Evolutionary conservation across 2,797 vertebrate genomes (phyloP), one percentile per base, ranked within the genome.

Genomic region (Cottoperca gobio): DNA sequence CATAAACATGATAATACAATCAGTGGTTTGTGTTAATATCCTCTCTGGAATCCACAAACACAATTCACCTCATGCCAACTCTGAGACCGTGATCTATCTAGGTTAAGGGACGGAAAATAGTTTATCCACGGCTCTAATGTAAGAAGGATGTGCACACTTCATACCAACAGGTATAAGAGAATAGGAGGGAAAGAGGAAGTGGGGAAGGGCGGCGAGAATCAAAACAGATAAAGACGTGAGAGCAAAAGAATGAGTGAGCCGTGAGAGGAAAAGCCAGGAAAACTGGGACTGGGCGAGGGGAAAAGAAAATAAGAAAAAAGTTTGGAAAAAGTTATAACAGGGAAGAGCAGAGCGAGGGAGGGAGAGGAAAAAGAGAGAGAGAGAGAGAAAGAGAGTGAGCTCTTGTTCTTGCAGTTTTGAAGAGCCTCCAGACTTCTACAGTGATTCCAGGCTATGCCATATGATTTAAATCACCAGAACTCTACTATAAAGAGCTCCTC

Each of bases 381-480:
- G 79, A 76, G 80, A 89, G 76, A 90, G 37, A 89, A 86, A 94
- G 90, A 90, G 89, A 89, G 92, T 86, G 85, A 76, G 84, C 90
- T 94, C 93, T 93, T 94, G 93, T 94, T 94, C 92, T 82, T 91
- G 83, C 91, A 91, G 86, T 93, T 93, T 90, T 95, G 94, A 95
- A 94, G 93, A 86, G 88, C 87, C 86, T 95, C 95, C 95, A 95
- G 93, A 93, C 93, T 91, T 94, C 89, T 92, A 89, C 93, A 93
- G 93, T 94, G 94, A 94, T 94, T 95, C 94, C 93, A 95, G 93
- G 93, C 94, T 89, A 93, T 94, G 93, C 94, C 94, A 95, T 95
- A 95, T 95, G 95, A 95, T 95, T 95, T 95, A 95, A 95, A 95
- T 95, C 94, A 95, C 88, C 91, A 94, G 94, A 94, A 94, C 91